Evolutionary conservation across 2,888 invertebrate species (phyloP).

Genomic region (Eupelmus urozonus): DNA sequence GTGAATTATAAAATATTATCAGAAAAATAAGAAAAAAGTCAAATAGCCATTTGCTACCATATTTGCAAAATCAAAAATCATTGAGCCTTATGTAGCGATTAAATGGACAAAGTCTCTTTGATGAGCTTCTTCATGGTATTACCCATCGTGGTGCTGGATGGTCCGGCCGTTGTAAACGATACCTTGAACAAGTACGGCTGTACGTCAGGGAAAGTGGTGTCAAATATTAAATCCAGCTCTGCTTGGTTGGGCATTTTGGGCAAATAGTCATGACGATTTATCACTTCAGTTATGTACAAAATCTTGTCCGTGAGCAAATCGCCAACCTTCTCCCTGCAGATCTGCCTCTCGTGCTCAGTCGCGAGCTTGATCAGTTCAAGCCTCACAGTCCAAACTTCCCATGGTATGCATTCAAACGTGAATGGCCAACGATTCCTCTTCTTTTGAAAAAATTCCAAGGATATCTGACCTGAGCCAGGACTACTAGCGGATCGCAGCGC

Average conservation of each 20-base stretch:
- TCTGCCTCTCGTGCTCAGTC: slow-evolving; percentile 91
- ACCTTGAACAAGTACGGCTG: slow-evolving; percentile 98
- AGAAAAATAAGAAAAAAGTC: no score
- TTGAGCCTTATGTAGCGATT: slow-evolving; percentile 31
- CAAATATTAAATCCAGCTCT: slow-evolving; percentile 95
- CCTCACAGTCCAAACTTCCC: slow-evolving; percentile 99
- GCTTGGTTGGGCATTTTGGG: slow-evolving; percentile 96
- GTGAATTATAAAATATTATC: no score
- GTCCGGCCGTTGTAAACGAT: slow-evolving; percentile 88
- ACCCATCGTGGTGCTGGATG: slow-evolving; percentile 88
- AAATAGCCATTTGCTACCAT: no score
- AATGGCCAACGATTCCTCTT: slow-evolving; percentile 92
- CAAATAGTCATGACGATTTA: slow-evolving; percentile 97
- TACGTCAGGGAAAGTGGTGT: slow-evolving; percentile 93
- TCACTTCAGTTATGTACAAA: slow-evolving; percentile 94
- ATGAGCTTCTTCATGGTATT: slow-evolving; percentile 94
- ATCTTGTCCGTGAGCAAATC: slow-evolving; percentile 95
- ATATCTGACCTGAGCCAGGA: slow-evolving; percentile 87
- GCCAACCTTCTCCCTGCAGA: slow-evolving; percentile 91
- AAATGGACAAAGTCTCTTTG: slow-evolving; percentile 79
- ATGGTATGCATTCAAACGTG: slow-evolving; percentile 94
- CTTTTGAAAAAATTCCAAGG: slow-evolving; percentile 96
- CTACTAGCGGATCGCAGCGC: slow-evolving; percentile 86
- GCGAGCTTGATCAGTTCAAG: slow-evolving; percentile 91
- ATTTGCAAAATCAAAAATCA: neutral